Evolutionary conservation across 2,797 vertebrate species (phyloP).

Genomic region (Channa striata): DNA sequence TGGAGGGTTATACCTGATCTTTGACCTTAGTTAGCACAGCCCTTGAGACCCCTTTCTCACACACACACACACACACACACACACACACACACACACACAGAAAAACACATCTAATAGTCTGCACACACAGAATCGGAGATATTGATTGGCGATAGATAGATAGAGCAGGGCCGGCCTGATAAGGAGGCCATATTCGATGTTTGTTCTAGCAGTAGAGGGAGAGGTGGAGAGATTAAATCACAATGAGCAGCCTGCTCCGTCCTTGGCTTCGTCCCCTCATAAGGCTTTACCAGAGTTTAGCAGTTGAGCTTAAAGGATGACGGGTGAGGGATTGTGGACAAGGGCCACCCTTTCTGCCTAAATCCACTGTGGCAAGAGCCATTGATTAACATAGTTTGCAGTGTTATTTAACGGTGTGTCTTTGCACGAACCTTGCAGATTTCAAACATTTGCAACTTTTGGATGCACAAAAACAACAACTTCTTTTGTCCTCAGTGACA

Average conservation of each 20-base stretch:
- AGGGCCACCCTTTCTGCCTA: constrained; percentile 58
- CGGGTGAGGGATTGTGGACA: constrained; percentile 71
- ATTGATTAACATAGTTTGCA: constrained; percentile 71
- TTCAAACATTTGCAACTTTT: constrained; percentile 41
- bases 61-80: constrained; percentile 21
- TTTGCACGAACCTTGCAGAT: constrained; percentile 41
- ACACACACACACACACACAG: constrained; percentile 23
- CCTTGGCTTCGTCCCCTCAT: constrained; percentile 77
- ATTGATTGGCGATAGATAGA: constrained; percentile 81
- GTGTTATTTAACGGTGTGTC: constrained; percentile 64
- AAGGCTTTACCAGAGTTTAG: constrained; percentile 74
- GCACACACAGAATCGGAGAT: constrained; percentile 61
- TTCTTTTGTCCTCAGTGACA: not conserved
- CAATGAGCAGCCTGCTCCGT: constrained; percentile 75
- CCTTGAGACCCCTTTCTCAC: constrained; percentile 68
- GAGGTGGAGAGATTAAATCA: constrained; percentile 80
- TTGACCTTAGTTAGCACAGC: constrained; percentile 77
- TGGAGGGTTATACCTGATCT: constrained; percentile 78
- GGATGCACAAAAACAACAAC: constrained; percentile 33
- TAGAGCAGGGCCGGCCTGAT: constrained; percentile 73
- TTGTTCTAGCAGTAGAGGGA: constrained; percentile 72
- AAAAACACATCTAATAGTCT: constrained; percentile 29
- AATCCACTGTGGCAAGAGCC: constrained; percentile 68
- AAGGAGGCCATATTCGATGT: constrained; percentile 83
- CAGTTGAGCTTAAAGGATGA: constrained; percentile 74